Evolutionary conservation across 2,113 vertebrate genomes (phyloP).

Genomic region (Pungitius pungitius): DNA sequence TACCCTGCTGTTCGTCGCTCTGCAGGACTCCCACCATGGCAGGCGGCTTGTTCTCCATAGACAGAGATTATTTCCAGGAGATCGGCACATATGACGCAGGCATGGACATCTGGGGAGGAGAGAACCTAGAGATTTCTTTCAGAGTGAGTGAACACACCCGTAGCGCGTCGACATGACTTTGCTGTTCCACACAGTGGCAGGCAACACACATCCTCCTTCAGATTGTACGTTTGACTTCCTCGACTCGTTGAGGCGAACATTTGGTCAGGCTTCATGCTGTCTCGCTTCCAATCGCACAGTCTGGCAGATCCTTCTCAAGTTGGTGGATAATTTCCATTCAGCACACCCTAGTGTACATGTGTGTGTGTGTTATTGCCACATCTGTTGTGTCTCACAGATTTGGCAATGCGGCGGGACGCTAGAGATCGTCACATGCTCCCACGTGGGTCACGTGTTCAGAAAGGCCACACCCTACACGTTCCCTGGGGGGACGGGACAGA

Average conservation of each 20-base stretch:
- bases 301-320: constrained; percentile 11
- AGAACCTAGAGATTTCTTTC: constrained; percentile 99
- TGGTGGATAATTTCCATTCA: not conserved
- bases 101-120: constrained; percentile 99
- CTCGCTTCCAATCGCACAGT: constrained; percentile 27
- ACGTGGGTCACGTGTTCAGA: constrained; percentile 97
- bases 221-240: constrained; percentile 26
- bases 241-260: constrained; percentile 42
- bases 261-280: constrained; percentile 31
- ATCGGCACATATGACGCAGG: constrained; percentile 98
- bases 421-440: constrained; percentile 98
- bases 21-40: constrained; percentile 98
- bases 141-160: constrained; percentile 84
- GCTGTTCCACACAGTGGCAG: constrained; percentile 45
- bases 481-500: constrained; percentile 97
- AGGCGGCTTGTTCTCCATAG: constrained; percentile 98
- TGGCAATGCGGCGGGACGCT: constrained; percentile 98
- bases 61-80: constrained; percentile 98
- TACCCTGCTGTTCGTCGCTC: constrained; percentile 13
- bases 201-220: not conserved
- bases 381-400: constrained; percentile 81
- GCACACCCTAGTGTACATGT: not conserved
- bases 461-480: constrained; percentile 99
- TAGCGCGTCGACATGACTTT: constrained; percentile 34
- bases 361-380: constrained; percentile 5